Percentiles rank a stretch among this genome's conserved stretches.
Evolutionary conservation across 2,113 vertebrate species (phyloP).

Genomic region (Mustela lutreola): DNA sequence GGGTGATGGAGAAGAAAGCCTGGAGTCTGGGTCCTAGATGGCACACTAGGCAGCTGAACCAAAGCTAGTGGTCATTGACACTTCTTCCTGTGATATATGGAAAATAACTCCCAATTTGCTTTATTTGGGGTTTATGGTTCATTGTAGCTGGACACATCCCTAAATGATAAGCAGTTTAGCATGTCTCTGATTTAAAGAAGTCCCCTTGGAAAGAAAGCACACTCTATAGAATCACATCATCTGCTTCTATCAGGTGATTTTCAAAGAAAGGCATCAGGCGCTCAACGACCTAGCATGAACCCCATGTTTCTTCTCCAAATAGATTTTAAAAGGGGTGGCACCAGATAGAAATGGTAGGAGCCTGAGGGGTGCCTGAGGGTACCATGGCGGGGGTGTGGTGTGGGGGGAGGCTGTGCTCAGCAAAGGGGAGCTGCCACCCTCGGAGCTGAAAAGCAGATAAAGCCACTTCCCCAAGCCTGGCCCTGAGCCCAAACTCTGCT

Average conservation of each 20-base stretch:
- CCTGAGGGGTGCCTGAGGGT: neutral
- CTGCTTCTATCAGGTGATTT: neutral
- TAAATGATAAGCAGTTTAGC: neutral
- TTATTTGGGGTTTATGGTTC: neutral
- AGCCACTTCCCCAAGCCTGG: neutral
- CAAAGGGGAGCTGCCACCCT: neutral
- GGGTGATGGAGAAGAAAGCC: neutral
- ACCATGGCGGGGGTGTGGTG: no score
- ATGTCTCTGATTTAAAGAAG: neutral
- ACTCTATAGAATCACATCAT: neutral
- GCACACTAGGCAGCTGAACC: neutral
- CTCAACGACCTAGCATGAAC: neutral
- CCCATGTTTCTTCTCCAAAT: neutral
- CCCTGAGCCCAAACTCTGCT: neutral
- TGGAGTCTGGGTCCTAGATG: neutral
- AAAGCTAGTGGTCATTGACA: neutral
- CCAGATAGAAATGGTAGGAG: neutral
- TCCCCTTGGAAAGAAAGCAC: neutral
- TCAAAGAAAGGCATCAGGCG: neutral
- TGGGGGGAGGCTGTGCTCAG: neutral
- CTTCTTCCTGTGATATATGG: neutral
- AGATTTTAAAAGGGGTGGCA: neutral
- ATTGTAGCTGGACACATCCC: neutral
- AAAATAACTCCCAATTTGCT: neutral
- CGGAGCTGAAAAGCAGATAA: neutral